Evolutionary conservation across 2,797 vertebrate species (phyloP), one percentile per base, ranked within the genome.

Genomic region (Uromys caudimaculatus): DNA sequence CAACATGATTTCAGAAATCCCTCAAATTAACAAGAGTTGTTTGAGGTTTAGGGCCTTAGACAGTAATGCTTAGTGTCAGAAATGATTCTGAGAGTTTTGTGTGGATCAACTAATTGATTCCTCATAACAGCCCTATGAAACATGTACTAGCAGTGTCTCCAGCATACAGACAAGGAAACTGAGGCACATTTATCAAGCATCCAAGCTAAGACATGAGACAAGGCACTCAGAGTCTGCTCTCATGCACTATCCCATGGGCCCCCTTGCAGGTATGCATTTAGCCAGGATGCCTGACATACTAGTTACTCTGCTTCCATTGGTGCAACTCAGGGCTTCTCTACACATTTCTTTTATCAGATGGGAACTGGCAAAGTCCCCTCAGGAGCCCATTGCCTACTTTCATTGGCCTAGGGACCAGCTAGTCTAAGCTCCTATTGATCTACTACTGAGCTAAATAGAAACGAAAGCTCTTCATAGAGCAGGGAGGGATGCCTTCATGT

Each of bases 211-310:
- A 27, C 64, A 14, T 82, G 76, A 78, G 56, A 41, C 41, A 24
- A 27, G 17, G 1, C 7, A 1, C 21, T 67, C 47, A 69, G 19
- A 16, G 23, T 82, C 58, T 60, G 32, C 38, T 81, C 35, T 52
- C 52, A 23, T 29, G 0, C 5, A 1, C 44, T 1, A 0, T 0
- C 35, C 24, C 21, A 0, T 1, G 1, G 16, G 60, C 32, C 19
- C 32, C 13, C 1, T 44, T 19, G 3, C 11, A 14, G 50, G 13
- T 0, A n/a, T 16, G n/a, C 21, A 13, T 62, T 73, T 23, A 78
- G 27, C 54, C n/a, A 52, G 54, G 41, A 6, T 9, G 8, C 52
- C 32, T 78, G 50, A 50, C 35, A 35, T 75, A 17, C 19, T 82
- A 76, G 23, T 23, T 23, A 16, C 35, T 54, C 38, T 41, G 21